Evolutionary conservation across 2,888 invertebrate species (phyloP).

Genomic region (Perdita meconis): DNA sequence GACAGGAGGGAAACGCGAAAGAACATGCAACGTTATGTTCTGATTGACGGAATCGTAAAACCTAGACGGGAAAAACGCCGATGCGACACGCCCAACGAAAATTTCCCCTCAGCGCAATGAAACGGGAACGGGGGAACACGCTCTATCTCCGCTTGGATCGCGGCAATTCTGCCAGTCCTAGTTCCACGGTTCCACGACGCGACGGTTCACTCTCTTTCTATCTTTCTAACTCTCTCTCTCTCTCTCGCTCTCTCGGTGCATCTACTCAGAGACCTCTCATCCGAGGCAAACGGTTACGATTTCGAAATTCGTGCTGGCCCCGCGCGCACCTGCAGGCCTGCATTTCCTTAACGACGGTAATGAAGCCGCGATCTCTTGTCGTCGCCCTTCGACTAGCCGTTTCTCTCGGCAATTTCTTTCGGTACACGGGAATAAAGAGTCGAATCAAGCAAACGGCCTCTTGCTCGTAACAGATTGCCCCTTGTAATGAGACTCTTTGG

Average conservation of each 20-base stretch:
- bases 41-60: conserved; percentile 42
- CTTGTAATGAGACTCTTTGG: neutral
- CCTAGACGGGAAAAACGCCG: conserved; percentile 1
- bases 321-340: conserved; percentile 1
- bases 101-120: conserved; percentile 8
- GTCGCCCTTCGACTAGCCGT: conserved; percentile 20
- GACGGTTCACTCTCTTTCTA: too few relatives aligned
- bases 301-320: conserved; percentile 40
- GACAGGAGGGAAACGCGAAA: conserved; percentile 7
- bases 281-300: conserved; percentile 17
- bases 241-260: neutral
- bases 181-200: conserved; percentile 14
- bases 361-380: conserved; percentile 42
- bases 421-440: conserved; percentile 1
- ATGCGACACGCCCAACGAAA: conserved; percentile 37
- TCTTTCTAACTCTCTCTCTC: too few relatives aligned
- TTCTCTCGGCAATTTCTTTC: conserved; percentile 34
- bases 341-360: conserved; percentile 54
- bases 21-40: conserved; percentile 22
- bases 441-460: conserved; percentile 23
- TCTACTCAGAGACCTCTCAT: neutral
- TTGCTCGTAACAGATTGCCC: conserved; percentile 7
- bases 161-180: conserved; percentile 12
- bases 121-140: conserved; percentile 28
- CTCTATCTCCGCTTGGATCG: conserved; percentile 20